Conservation (phyloP, 2,113 vertebrate species). For the Amphiprion percula region DNA sequence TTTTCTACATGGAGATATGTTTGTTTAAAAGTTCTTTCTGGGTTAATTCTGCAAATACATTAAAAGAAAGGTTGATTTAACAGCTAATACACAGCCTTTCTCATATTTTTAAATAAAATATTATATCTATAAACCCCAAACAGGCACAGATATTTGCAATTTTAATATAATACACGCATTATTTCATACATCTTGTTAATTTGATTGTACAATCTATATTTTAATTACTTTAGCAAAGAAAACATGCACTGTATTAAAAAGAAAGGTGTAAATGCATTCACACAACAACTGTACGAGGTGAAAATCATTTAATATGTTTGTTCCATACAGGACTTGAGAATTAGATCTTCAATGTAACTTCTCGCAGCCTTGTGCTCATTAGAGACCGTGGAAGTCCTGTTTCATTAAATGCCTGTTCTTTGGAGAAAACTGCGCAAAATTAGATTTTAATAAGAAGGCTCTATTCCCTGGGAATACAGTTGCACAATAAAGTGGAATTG, state of each 20-base stretch:
- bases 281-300: background rate
- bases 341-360: conserved; percentile 41
- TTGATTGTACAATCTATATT: too few species aligned
- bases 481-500: conserved; percentile 58
- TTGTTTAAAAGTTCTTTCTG: background rate
- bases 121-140: too few species aligned
- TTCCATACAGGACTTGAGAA: conserved; percentile 28
- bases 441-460: conserved; percentile 75
- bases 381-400: conserved; percentile 49
- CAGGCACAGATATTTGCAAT: too few species aligned
- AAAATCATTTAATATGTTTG: conserved; percentile 36
- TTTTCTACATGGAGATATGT: background rate
- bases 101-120: too few species aligned
- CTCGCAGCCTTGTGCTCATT: conserved; percentile 62
- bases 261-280: background rate
- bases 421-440: conserved; percentile 66
- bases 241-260: background rate
- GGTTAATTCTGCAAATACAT: background rate
- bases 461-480: conserved; percentile 62
- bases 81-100: too few species aligned
- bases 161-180: too few species aligned
- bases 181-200: too few species aligned
- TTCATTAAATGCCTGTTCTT: conserved; percentile 75
- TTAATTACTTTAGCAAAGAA: too few species aligned
- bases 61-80: too few species aligned